Base-by-base conservation (phyloP, 2,888 invertebrate genomes). In the Lochmaea crataegi region DNA sequence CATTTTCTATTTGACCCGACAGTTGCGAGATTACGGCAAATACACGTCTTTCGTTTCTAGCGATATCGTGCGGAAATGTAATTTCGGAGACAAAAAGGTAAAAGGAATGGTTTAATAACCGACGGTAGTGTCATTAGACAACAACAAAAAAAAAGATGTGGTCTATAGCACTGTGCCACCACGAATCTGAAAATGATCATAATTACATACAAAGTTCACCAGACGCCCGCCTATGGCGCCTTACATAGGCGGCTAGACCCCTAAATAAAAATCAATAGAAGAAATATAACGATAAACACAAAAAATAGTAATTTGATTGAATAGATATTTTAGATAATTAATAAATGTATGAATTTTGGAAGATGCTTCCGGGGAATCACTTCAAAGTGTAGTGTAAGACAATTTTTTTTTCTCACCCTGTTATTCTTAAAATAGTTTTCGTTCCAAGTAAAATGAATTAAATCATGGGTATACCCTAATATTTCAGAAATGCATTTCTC, bases 171-270 rank as follows among this genome's bases (percentile, higher is more conserved):
- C 80, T 82, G 82, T 78, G 79, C 78, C 80, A 73, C 75, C 75
- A 78, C 76, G 79, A 80, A 75, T 79, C 75, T 78, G 73, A 80
- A 84, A 85, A 85, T 85, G 83, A 85, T 85, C 83, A 82, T 85
- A 85, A 85, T 85, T 85, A 85, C 81, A 78, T 77, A 76, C 77
- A 73, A 82, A 82, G 83, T 82, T 82, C 81, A 82, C 80, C 83
- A 82, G 84, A 80, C 83, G 84, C 81, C 84, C 85, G 85, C 85
- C 85, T 83, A 83, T 83, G 85, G 85, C 85, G 85, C 85, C 84
- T 65, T 22, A 45, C 58, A 68, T 63, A 32, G 65, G 41, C 72
- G 68, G 53, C 57, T 82, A 78, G 80, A 80, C 78, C 79, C 41
- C 42, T 41, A 57, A 14, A 22, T 12, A 32, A 11, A 26, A n/a